A percentile compares a stretch with the other conserved stretches of the same genome.
Evolutionary conservation across 2,113 vertebrate species (phyloP).

Genomic region (Lophius piscatorius): DNA sequence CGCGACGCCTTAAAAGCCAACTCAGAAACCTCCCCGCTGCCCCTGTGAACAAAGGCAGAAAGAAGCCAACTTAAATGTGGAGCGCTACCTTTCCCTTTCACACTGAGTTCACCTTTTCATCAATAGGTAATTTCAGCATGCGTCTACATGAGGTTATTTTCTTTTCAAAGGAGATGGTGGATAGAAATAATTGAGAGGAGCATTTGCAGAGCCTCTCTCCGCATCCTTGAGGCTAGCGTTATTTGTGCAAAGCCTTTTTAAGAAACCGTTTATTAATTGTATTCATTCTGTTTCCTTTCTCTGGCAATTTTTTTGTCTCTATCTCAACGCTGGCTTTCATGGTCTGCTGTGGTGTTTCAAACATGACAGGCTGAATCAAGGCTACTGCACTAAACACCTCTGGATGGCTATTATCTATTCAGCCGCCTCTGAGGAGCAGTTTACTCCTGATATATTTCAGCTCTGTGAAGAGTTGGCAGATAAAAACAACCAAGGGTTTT

Average conservation of each 20-base stretch:
- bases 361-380: conserved; percentile 34
- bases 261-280: conserved; percentile 20
- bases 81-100: conserved; percentile 45
- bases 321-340: conserved; percentile 4
- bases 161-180: conserved; percentile 36
- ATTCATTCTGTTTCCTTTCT: conserved; percentile 18
- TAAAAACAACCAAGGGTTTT: conserved; percentile 49
- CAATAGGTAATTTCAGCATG: conserved; percentile 18
- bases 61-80: conserved; percentile 37
- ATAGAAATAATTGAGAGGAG: conserved; percentile 50
- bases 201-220: conserved; percentile 23
- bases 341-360: conserved; percentile 3
- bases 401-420: conserved; percentile 39
- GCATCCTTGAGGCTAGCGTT: conserved; percentile 37
- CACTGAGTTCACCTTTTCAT: conserved; percentile 55
- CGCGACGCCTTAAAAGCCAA: conserved; percentile 61
- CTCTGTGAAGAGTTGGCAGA: conserved; percentile 41
- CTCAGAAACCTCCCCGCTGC: conserved; percentile 37
- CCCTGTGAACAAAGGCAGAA: conserved; percentile 48
- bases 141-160: conserved; percentile 40
- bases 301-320: background rate
- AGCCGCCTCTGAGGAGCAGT: conserved; percentile 30
- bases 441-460: conserved; percentile 38
- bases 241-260: conserved; percentile 36
- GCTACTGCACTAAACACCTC: conserved; percentile 37